Evolutionary conservation across 2,113 vertebrate genomes (phyloP), one percentile per base, ranked within the genome.

Genomic region (Ranitomeya variabilis): DNA sequence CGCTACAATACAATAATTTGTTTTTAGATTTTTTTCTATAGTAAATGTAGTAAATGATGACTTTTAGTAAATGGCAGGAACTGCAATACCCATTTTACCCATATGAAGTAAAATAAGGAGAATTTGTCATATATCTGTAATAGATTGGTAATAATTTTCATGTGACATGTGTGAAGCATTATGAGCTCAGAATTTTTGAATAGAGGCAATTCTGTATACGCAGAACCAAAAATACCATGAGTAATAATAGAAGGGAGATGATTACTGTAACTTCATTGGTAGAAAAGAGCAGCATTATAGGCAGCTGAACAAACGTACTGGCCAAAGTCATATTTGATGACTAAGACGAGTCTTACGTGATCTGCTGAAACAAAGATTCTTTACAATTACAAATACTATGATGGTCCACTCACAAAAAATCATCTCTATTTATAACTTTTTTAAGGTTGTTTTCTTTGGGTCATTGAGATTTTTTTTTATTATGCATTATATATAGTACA

Each of bases 281-380:
- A 92, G 93, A 94, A 92, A 94, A 92, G 60, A 89, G 89, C 93
- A 93, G 95, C 93, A 92, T 94, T 94, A 95, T 90, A 93, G 93
- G 90, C 95, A 96, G 95, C 95, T 95, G 95, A 94, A 92, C 93
- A 95, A 95, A 96, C 93, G 92, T 91, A 92, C 95, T 93, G 83
- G 90, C 92, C 89, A 91, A 92, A 89, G 90, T 92, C 86, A 90
- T 93, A 84, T 88, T 80, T 26, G 86, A 83, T 95, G 94, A 95
- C 93, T 94, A 95, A 94, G 91, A 92, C 93, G 91, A 90, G 90
- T 26, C 91, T 92, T 94, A 93, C 74, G 92, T 90, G 90, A 90
- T 93, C 87, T 93, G 89, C 91, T 31, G 52, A 92, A 93, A 94
- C 92, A 95, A 93, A 94, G 91, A 66, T 77, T 91, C 87, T 91